phyloP scores from a whole-genome alignment of 2,888 invertebrate genomes.

The Congeria kusceri region DNA sequence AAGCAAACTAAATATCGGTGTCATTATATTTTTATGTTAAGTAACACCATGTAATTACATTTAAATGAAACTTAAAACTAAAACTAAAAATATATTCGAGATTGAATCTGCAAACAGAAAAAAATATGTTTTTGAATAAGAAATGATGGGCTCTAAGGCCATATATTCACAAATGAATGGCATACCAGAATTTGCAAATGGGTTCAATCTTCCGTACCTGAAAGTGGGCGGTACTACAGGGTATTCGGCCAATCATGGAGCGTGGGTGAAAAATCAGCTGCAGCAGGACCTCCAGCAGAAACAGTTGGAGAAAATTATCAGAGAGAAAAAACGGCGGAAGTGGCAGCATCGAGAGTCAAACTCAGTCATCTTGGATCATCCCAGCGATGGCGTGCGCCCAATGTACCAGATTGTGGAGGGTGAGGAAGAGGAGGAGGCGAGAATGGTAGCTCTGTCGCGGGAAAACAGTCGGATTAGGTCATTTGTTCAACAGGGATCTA shows the following conservation, averaged over 20 bases:
- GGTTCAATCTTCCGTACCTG: slow-evolving; percentile 39
- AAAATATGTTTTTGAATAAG: too few relatives aligned
- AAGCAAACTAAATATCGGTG: too few relatives aligned
- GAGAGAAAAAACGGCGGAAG: slow-evolving; percentile 14
- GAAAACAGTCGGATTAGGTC: slow-evolving; percentile 4
- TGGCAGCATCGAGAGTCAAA: slow-evolving; percentile 18
- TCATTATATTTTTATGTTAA: too few relatives aligned
- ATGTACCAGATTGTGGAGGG: slow-evolving; percentile 57
- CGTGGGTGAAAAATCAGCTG: slow-evolving; percentile 49
- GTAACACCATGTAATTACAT: too few relatives aligned
- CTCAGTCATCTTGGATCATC: background rate
- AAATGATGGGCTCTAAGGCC: too few relatives aligned
- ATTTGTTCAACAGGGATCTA: too few relatives aligned
- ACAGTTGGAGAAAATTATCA: slow-evolving; percentile 26
- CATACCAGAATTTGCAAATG: background rate
- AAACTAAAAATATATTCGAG: too few relatives aligned
- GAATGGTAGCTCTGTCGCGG: slow-evolving; percentile 1
- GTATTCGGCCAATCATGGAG: slow-evolving; percentile 56
- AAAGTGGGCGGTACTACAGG: slow-evolving; percentile 51
- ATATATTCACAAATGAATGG: too few relatives aligned
- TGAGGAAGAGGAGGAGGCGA: slow-evolving; percentile 44
- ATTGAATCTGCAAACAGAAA: too few relatives aligned
- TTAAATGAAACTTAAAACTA: too few relatives aligned
- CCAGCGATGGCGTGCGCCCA: slow-evolving; percentile 35
- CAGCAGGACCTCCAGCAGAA: slow-evolving; percentile 34